Evolutionary conservation across 1,140 invertebrate species (phyloP), one percentile per base, ranked within the genome.

Genomic region (Drosophila littoralis): DNA sequence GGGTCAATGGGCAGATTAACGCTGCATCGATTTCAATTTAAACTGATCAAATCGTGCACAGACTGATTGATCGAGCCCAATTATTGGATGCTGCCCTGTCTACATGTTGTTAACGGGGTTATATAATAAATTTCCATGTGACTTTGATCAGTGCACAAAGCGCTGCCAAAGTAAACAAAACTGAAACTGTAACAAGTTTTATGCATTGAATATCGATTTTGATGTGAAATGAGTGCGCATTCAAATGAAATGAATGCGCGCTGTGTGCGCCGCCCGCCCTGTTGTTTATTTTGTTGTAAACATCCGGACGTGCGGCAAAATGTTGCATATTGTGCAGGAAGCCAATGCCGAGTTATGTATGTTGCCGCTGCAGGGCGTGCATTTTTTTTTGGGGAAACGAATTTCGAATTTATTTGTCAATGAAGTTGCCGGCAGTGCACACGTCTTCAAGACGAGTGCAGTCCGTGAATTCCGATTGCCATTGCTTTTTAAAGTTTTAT

Each of bases 241-340:
- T 73, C 50, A 66, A 57, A 57, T 66, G 35, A 57, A 32, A 36
- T 46, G 68, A 50, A 55, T 73, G 63, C 32, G 13, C 32, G 28
- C 28, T 58, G 63, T 45, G 28, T 17, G 17, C 17, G 48, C 40
- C 13, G 67, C 13, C 35, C 50, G 65, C 65, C 61, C 48, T 52
- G 54, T 85, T 89, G 84, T 89, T 89, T 89, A 89, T 84, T 90
- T 89, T 78, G 74, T 84, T 75, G 81, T 90, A 89, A 89, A 89
- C 84, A 89, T 90, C 84, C 84, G 84, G 84, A 89, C 74, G 52
- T 89, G 84, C 81, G 78, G 76, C 85, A 89, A 90, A 89, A 81
- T 89, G 84, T 88, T 89, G 84, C 83, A 88, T 78, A 88, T 88
- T 84, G 84, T 83, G 77, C 83, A 76, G 75, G 78, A 84, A 84